Percentiles rank a stretch among this genome's conserved stretches.
Evolutionary conservation across 1,140 invertebrate species (phyloP).

Genomic region (Drosophila santomea): DNA sequence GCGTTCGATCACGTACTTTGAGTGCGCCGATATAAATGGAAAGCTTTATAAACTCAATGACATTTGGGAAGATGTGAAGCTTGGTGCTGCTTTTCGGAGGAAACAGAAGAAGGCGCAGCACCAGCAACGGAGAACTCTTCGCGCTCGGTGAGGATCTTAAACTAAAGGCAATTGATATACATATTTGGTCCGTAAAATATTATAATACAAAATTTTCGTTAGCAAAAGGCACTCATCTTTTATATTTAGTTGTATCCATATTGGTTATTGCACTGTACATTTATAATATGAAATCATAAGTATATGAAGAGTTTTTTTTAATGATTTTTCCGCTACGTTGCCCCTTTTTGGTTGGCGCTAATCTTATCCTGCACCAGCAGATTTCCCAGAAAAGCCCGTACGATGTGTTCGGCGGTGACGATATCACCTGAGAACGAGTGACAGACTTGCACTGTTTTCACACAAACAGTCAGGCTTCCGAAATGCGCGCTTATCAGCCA

Average conservation of each 20-base stretch:
- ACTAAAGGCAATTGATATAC: no score
- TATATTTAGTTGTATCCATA: neutral
- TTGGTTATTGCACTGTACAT: neutral
- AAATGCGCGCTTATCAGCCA: constrained; percentile 36
- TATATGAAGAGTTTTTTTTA: neutral
- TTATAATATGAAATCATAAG: neutral
- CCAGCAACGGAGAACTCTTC: neutral
- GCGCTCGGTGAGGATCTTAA: neutral
- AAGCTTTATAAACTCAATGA: neutral
- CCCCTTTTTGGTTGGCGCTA: neutral
- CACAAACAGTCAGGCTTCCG: constrained; percentile 14
- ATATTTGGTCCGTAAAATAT: neutral
- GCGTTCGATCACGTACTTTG: neutral
- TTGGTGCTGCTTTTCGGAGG: neutral
- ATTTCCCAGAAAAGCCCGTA: constrained; percentile 38
- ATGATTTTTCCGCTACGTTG: neutral
- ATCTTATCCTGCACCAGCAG: constrained; percentile 38
- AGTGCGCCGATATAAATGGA: neutral
- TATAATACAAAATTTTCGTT: neutral
- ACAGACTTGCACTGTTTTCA: constrained; percentile 60
- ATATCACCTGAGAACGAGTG: constrained; percentile 52
- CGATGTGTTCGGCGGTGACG: constrained; percentile 35
- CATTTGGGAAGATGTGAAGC: neutral
- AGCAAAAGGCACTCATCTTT: neutral
- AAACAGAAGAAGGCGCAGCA: neutral